These are phyloP conservation scores for Holacanthella duospinosa DNA, from an alignment of 2,888 invertebrate species.

Conservation along the genomic window DNA sequence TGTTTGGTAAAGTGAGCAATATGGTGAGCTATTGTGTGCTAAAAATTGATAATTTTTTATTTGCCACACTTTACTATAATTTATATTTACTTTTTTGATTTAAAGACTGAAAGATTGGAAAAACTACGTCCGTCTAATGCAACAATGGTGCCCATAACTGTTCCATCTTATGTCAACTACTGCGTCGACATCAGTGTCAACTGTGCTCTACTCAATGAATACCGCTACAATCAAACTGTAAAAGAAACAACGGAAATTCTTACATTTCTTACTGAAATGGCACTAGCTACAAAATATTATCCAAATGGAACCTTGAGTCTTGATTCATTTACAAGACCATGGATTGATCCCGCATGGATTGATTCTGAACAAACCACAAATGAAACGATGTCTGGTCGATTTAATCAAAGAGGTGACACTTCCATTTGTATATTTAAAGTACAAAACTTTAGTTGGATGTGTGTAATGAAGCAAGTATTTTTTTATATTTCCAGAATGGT, in stretches of 20 bases:
- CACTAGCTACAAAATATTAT: conserved; percentile 2
- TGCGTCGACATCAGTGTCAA: conserved; percentile 31
- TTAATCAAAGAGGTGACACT: conserved; percentile 3
- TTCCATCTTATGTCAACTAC: conserved; percentile 14
- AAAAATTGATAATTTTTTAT: neutral
- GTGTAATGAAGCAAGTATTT: neutral
- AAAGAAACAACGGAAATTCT: conserved; percentile 22
- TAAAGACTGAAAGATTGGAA: conserved; percentile 48
- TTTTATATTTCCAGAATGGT: conserved; percentile 19
- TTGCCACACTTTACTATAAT: neutral
- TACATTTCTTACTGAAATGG: conserved; percentile 1
- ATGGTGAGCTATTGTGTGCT: too few relatives aligned
- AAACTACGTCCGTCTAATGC: conserved; percentile 48
- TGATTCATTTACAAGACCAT: too few relatives aligned
- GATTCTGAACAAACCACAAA: neutral
- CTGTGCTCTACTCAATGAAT: conserved; percentile 32
- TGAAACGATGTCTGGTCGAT: neutral
- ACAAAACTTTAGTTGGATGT: too few relatives aligned
- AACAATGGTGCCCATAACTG: neutral
- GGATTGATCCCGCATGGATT: too few relatives aligned
- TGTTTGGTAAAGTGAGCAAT: conserved; percentile 73
- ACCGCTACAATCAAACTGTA: conserved; percentile 19
- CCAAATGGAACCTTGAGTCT: neutral
- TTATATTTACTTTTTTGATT: conserved; percentile 12
- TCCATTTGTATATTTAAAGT: too few relatives aligned